Evolutionary conservation across 1,140 invertebrate genomes (phyloP).

Genomic region (Nymphalis io): DNA sequence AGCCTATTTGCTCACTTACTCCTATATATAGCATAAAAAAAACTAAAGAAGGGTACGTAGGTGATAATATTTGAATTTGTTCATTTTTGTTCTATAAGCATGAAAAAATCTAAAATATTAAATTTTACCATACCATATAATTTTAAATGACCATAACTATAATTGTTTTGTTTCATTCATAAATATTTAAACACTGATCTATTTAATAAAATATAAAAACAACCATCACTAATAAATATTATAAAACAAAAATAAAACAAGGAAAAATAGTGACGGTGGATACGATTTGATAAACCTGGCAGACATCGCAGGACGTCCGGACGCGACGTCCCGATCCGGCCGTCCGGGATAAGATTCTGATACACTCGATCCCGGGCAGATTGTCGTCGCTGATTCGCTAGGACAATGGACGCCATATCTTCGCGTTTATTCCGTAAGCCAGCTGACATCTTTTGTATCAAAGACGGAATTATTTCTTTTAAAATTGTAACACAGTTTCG

Average conservation of each 20-base stretch:
- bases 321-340: constrained; percentile 51
- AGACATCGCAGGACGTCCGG: constrained; percentile 60
- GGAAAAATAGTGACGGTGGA: constrained; percentile 51
- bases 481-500: constrained; percentile 30
- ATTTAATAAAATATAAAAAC: no score
- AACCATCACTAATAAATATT: no score
- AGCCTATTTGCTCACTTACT: no score
- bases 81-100: no score
- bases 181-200: no score
- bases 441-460: constrained; percentile 64
- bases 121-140: no score
- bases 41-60: no score
- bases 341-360: constrained; percentile 51
- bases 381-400: constrained; percentile 63
- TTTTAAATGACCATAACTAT: no score
- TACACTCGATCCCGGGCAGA: constrained; percentile 51
- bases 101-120: no score
- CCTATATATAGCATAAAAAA: no score
- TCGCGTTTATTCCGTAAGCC: constrained; percentile 49
- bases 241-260: constrained; percentile 36
- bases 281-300: constrained; percentile 66
- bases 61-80: no score
- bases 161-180: no score
- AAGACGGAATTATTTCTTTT: constrained; percentile 47
- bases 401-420: constrained; percentile 58